Conservation (phyloP, 2,888 invertebrate genomes). For the Tridacna gigas region DNA sequence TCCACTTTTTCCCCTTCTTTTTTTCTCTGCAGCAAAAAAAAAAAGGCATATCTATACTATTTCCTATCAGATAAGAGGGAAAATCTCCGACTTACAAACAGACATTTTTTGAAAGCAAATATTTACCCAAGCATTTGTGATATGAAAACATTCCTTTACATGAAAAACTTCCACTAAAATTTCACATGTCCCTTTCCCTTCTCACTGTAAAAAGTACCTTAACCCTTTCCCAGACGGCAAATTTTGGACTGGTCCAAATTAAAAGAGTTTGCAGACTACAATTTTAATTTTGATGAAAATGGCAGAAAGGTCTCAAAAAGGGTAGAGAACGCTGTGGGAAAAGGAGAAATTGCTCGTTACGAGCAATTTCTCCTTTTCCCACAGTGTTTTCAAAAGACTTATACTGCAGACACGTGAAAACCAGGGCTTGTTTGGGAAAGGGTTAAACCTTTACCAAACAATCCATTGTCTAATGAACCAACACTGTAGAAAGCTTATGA, state of each 20-base stretch:
- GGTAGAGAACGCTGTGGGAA: neutral
- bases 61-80: neutral
- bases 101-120: slow-evolving; percentile 18
- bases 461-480: too few relatives aligned
- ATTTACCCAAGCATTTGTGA: slow-evolving; percentile 8
- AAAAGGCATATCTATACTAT: neutral
- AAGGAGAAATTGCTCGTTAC: too few relatives aligned
- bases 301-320: too few relatives aligned
- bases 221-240: neutral
- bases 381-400: neutral
- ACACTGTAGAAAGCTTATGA: too few relatives aligned
- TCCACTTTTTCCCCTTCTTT: neutral
- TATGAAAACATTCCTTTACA: slow-evolving; percentile 8
- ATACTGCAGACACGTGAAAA: neutral
- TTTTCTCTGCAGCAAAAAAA: neutral
- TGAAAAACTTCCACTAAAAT: neutral
- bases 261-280: neutral
- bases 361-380: neutral
- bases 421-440: neutral
- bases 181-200: neutral
- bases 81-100: neutral
- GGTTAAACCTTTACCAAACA: too few relatives aligned
- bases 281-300: too few relatives aligned
- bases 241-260: neutral
- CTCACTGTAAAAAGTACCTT: neutral